These are phyloP conservation scores for Vanacampus margaritifer DNA, from an alignment of 2,113 vertebrate species.

Conservation along the genomic window DNA sequence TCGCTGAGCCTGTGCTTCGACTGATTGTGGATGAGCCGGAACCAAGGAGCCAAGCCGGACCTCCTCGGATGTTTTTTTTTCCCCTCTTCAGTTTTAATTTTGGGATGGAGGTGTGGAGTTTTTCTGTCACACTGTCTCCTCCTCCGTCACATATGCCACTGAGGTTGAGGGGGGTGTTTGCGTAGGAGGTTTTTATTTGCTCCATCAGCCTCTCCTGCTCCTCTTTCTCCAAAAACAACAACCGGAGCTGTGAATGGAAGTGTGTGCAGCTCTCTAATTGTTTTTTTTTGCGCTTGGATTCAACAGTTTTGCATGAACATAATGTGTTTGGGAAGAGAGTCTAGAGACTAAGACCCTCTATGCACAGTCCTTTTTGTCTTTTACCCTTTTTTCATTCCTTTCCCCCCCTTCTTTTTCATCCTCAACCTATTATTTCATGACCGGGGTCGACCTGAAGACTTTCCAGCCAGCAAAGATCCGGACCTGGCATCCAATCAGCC, in stretches of 20 bases:
- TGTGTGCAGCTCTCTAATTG: not conserved
- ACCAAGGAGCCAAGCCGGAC: conserved; percentile 50
- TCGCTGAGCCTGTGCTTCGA: not conserved
- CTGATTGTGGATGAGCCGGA: conserved; percentile 2
- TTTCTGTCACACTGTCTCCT: conserved; percentile 36
- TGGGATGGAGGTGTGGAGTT: conserved; percentile 57
- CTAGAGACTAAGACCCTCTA: not conserved
- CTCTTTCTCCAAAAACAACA: conserved; percentile 51
- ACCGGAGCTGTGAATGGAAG: conserved; percentile 43
- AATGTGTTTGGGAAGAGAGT: not conserved
- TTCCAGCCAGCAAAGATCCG: conserved; percentile 36
- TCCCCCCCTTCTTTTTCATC: not conserved
- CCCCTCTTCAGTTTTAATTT: not conserved
- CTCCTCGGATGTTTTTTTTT: conserved; percentile 26
- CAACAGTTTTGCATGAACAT: not conserved
- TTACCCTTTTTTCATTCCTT: not conserved
- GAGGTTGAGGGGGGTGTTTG: conserved; percentile 48
- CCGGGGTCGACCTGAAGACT: conserved; percentile 30
- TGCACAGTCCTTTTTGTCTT: not conserved
- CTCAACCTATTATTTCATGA: conserved; percentile 13
- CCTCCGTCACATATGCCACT: conserved; percentile 45
- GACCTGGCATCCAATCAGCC: conserved; percentile 47
- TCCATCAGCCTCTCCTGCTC: conserved; percentile 31
- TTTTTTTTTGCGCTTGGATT: not conserved
- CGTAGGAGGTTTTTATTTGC: conserved; percentile 61